Percentiles rank a stretch among this genome's conserved stretches.
Conservation (phyloP, 1,140 invertebrate genomes). For the Heterodera carotae region DNA sequence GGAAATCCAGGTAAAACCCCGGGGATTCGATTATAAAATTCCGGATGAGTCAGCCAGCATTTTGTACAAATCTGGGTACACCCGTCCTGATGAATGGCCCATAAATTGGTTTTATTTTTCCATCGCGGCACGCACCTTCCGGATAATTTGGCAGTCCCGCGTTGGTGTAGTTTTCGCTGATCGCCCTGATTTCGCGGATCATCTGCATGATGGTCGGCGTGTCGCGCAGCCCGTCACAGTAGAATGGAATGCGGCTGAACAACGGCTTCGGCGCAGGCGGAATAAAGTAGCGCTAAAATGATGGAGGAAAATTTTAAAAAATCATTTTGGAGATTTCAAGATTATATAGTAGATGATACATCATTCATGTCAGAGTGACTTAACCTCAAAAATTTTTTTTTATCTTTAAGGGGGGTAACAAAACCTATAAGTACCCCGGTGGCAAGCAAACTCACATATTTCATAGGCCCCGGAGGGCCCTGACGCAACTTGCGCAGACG, state of each 20-base stretch:
- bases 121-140: neutral
- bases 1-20: too few relatives aligned
- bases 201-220: constrained; percentile 83
- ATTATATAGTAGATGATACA: neutral
- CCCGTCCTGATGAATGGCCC: too few relatives aligned
- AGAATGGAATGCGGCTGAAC: constrained; percentile 94
- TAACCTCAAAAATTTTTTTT: too few relatives aligned
- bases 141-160: constrained; percentile 92
- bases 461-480: constrained; percentile 5
- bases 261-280: constrained; percentile 73
- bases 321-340: neutral
- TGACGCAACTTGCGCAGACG: constrained; percentile 70
- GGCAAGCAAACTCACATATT: constrained; percentile 1
- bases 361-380: too few relatives aligned
- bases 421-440: too few relatives aligned
- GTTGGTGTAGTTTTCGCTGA: constrained; percentile 83
- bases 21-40: too few relatives aligned
- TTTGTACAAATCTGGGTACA: too few relatives aligned
- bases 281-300: constrained; percentile 73
- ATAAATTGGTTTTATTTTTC: neutral
- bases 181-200: constrained; percentile 71
- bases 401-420: too few relatives aligned
- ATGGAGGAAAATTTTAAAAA: neutral
- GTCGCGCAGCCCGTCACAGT: constrained; percentile 72
- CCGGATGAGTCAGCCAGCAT: too few relatives aligned